Conservation (phyloP, 2,113 vertebrate genomes). For the Mobula birostris region DNA sequence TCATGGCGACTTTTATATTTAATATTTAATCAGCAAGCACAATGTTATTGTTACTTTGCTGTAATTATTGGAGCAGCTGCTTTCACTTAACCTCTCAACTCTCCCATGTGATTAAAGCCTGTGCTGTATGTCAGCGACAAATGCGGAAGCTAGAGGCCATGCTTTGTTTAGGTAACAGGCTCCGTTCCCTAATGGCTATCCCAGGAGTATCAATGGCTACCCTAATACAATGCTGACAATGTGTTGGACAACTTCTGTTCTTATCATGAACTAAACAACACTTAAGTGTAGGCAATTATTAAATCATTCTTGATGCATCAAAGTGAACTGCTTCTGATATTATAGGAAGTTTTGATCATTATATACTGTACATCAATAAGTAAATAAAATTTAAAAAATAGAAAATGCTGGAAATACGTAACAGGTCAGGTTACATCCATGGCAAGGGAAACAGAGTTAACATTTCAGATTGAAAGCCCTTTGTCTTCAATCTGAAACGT, state of each 20-base stretch:
- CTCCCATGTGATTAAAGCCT: not conserved
- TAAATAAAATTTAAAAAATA: no score
- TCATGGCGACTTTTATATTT: slow-evolving; percentile 11
- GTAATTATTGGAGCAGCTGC: slow-evolving; percentile 30
- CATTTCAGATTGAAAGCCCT: no score
- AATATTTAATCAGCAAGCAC: not conserved
- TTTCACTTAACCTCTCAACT: slow-evolving; percentile 14
- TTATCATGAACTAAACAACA: not conserved
- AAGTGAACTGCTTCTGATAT: not conserved
- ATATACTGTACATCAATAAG: not conserved
- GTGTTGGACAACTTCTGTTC: not conserved
- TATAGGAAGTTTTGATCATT: not conserved
- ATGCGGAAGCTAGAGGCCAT: not conserved
- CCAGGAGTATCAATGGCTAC: not conserved
- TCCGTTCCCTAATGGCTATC: not conserved
- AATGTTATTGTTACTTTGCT: not conserved
- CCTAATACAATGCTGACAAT: not conserved
- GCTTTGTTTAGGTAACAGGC: not conserved
- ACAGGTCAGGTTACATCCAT: no score
- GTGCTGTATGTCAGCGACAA: no score
- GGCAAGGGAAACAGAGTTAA: no score
- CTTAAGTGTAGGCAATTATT: not conserved
- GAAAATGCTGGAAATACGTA: no score
- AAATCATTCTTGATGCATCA: not conserved
- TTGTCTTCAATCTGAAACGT: no score